phyloP scores from a whole-genome alignment of 2,797 vertebrate genomes.

The Fistularia tabacaria region DNA sequence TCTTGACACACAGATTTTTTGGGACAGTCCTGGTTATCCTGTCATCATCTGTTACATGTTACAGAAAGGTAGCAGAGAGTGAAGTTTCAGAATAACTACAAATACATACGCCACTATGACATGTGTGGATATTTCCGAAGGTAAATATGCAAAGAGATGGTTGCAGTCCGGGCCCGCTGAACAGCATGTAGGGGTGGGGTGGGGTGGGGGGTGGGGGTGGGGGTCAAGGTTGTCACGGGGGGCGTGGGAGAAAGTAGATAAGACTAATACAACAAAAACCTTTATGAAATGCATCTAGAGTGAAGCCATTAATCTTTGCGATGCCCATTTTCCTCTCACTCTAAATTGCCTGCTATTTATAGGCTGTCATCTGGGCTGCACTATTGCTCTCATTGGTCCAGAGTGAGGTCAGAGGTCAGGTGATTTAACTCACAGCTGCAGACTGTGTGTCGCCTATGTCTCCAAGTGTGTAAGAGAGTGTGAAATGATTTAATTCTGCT shows the following conservation, averaged over 20 bases:
- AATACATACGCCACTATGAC: too few species aligned
- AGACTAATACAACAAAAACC: conserved; percentile 50
- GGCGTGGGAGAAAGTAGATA: conserved; percentile 34
- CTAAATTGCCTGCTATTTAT: conserved; percentile 68
- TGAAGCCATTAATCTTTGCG: conserved; percentile 62
- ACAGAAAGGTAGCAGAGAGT: too few species aligned
- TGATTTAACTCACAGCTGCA: conserved; percentile 54
- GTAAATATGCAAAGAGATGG: too few species aligned
- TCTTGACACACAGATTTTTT: too few species aligned
- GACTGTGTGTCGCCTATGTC: conserved; percentile 29
- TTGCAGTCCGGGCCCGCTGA: too few species aligned
- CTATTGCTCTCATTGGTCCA: conserved; percentile 50
- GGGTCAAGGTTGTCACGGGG: conserved; percentile 15
- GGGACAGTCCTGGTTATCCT: too few species aligned
- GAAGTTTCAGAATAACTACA: too few species aligned
- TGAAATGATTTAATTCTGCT: conserved; percentile 58
- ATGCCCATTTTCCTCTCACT: conserved; percentile 39
- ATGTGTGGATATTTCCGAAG: too few species aligned
- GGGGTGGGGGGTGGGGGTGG: too few species aligned
- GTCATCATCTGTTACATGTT: too few species aligned
- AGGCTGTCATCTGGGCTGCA: conserved; percentile 37
- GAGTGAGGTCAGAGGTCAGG: conserved; percentile 57
- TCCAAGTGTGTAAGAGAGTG: conserved; percentile 7
- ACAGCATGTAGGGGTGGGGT: too few species aligned
- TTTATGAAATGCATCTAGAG: conserved; percentile 46